These are phyloP conservation scores for Periophthalmodon schlosseri DNA, from an alignment of 2,113 vertebrate species.

Conservation along the genomic window DNA sequence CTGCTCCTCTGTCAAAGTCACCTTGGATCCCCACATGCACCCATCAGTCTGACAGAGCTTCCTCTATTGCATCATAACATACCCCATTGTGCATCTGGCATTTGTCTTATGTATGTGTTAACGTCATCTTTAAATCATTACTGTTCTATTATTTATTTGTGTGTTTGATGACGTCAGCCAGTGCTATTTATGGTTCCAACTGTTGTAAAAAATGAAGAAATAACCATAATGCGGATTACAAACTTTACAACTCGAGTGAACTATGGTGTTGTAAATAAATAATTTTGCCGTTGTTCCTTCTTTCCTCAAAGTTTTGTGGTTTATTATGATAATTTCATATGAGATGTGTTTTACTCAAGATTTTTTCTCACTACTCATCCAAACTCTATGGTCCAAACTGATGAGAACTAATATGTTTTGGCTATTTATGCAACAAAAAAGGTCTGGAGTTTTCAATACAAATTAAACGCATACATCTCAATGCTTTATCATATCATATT, in stretches of 20 bases:
- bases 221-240: background rate
- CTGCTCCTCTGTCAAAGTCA: constrained; percentile 71
- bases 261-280: no score
- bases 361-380: constrained; percentile 25
- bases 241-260: background rate
- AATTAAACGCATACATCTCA: background rate
- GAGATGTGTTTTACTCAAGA: constrained; percentile 73
- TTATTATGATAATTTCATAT: constrained; percentile 56
- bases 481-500: constrained; percentile 30
- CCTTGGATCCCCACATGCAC: constrained; percentile 54
- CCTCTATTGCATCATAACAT: constrained; percentile 7
- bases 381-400: no score
- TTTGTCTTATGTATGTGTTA: background rate
- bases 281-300: constrained; percentile 13
- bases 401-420: no score
- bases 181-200: no score
- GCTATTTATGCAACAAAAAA: background rate
- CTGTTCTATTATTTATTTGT: constrained; percentile 22
- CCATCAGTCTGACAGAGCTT: constrained; percentile 13
- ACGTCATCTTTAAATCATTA: background rate
- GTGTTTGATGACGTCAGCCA: background rate
- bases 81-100: constrained; percentile 1
- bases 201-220: no score
- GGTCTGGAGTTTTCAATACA: background rate
- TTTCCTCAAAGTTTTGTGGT: constrained; percentile 37